phyloP scores from a whole-genome alignment of 2,797 vertebrate genomes.

The Lutjanus argentimaculatus region DNA sequence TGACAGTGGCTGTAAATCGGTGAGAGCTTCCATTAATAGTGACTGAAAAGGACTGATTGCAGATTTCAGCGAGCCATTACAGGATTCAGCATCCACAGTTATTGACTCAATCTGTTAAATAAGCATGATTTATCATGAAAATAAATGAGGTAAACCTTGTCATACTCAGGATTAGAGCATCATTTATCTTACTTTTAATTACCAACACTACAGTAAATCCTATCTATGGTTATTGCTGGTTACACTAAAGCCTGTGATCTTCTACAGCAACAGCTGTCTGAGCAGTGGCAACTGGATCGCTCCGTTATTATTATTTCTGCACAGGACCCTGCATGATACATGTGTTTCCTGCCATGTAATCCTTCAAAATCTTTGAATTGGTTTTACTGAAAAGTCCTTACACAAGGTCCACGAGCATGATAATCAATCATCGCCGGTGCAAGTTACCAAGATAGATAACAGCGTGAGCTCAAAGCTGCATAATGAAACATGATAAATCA shows the following conservation, averaged over 20 bases:
- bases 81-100: slow-evolving; percentile 13
- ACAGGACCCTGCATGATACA: slow-evolving; percentile 16
- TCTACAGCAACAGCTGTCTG: not conserved
- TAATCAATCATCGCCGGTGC: slow-evolving; percentile 40
- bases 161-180: slow-evolving; percentile 3
- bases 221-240: not conserved
- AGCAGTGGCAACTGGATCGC: not conserved
- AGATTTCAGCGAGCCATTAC: slow-evolving; percentile 35
- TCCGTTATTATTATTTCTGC: slow-evolving; percentile 7
- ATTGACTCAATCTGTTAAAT: slow-evolving; percentile 35
- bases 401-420: not conserved
- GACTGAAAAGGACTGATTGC: slow-evolving; percentile 40
- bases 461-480: slow-evolving; percentile 33
- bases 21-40: slow-evolving; percentile 29
- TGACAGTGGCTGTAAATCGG: not conserved
- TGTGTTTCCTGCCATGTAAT: slow-evolving; percentile 25
- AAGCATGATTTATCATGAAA: slow-evolving; percentile 9
- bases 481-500: slow-evolving; percentile 59
- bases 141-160: slow-evolving; percentile 22
- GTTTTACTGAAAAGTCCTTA: slow-evolving; percentile 26
- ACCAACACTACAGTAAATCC: slow-evolving; percentile 2
- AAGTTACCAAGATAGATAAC: slow-evolving; percentile 44
- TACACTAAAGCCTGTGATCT: not conserved
- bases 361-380: slow-evolving; percentile 26
- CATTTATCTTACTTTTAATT: slow-evolving; percentile 24